Base-by-base conservation (phyloP, 2,113 vertebrate species). In the Percopsis transmontana region DNA sequence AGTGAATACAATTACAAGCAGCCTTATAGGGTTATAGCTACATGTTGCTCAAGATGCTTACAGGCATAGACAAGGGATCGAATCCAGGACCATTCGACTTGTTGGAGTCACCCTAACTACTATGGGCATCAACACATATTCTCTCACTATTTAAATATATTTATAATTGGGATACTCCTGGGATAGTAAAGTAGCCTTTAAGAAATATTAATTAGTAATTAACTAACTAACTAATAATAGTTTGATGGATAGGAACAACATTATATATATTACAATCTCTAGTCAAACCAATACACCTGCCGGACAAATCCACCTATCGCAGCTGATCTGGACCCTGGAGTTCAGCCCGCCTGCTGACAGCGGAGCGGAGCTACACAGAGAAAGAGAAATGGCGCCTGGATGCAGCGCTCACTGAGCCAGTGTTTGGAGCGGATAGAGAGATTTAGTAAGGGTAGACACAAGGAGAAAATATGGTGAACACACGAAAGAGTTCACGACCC, bases 391-490 rank as follows among this genome's bases (percentile, higher is more conserved):
- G 92, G 92, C 92, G 91, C 88, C 92, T 90, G 83, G 84, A 77
- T 85, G 79, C 86, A 90, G 79, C 77, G 73, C 81, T 91, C 81
- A 80, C 64, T 92, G 90, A 92, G 85, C 65, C 89, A 84, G 86
- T 89, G 87, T 85, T 85, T 80, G 80, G 80, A 90, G 83, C 89
- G 84, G 84, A 66, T 47, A 77, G 81, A 85, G 70, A 87, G 80
- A 87, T 69, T 66, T 66, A 61, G 68, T 66, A 59, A 84, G 76
- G 78, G 72, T 33, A 65, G 62, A 79, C 55, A 66, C 71, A 70
- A 65, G 68, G 56, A 59, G 41, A 76, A 82, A 88, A 68, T 92
- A 97, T 98, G 95, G 95, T 97, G 93, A 95, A 95, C 88, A 96
- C 95, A 60, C 92, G 94, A 85, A 95, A 94, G 85, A 95, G 93